Conservation (phyloP, 2,113 vertebrate genomes). For the Oenanthe melanoleuca region DNA sequence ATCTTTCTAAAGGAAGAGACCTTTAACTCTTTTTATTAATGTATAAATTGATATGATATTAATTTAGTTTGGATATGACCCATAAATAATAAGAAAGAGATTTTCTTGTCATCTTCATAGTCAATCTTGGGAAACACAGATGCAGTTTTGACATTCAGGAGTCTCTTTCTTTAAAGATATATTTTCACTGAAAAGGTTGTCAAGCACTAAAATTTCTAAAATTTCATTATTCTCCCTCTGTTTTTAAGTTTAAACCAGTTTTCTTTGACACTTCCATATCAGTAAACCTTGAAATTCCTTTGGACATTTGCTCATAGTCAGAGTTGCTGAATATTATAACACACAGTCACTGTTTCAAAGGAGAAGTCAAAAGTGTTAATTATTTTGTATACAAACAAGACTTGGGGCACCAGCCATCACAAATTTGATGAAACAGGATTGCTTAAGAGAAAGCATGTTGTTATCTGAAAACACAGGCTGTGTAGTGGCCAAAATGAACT, state of each 20-base stretch:
- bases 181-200: not conserved
- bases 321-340: not conserved
- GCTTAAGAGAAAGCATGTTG: not conserved
- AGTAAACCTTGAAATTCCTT: not conserved
- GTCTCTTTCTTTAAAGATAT: not conserved
- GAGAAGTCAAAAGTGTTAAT: not conserved
- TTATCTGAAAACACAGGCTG: not conserved
- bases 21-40: not conserved
- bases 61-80: not conserved
- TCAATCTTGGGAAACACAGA: not conserved
- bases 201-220: not conserved
- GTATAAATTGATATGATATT: not conserved
- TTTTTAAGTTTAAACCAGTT: not conserved
- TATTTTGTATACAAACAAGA: not conserved
- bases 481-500: not conserved
- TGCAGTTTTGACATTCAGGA: not conserved
- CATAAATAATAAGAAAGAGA: accelerated
- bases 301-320: not conserved
- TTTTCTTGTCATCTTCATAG: not conserved
- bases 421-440: not conserved
- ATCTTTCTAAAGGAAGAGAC: not conserved
- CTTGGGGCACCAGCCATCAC: not conserved
- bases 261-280: not conserved
- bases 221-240: not conserved
- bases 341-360: not conserved